Percentiles rank a stretch among this genome's conserved stretches.
Evolutionary conservation across 2,888 invertebrate species (phyloP).

Genomic region (Ecdyonurus torrentis): DNA sequence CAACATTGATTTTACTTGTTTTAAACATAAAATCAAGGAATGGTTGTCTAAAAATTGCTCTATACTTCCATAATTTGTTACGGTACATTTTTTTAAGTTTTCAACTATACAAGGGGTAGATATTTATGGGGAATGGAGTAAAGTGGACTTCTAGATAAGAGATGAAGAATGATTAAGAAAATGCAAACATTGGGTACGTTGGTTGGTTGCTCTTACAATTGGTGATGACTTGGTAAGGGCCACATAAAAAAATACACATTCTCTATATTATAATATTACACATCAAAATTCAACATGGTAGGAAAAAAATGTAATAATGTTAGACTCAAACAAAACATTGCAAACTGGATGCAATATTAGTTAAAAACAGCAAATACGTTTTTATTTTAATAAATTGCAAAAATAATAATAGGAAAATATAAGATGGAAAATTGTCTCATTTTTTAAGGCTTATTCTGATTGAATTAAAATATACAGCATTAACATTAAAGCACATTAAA

Average conservation of each 20-base stretch:
- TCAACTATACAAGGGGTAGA: constrained; percentile 10
- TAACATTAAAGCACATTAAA: too few relatives aligned
- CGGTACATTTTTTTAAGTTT: too few relatives aligned
- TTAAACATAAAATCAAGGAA: too few relatives aligned
- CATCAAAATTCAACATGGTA: background rate
- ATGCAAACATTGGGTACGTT: background rate
- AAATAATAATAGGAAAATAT: constrained; percentile 23
- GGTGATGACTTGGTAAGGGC: background rate
- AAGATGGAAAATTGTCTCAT: constrained; percentile 4
- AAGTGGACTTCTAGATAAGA: background rate
- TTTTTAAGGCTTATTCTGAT: constrained; percentile 7
- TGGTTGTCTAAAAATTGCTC: too few relatives aligned
- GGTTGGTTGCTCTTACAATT: background rate
- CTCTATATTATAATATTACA: too few relatives aligned
- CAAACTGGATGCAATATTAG: background rate
- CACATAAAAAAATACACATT: background rate
- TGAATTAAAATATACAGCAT: constrained; percentile 9
- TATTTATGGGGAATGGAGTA: background rate
- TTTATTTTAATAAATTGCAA: constrained; percentile 17
- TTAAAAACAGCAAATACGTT: background rate
- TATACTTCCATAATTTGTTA: too few relatives aligned
- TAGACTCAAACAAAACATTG: constrained; percentile 18
- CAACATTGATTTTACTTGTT: too few relatives aligned
- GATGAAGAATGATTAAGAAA: background rate
- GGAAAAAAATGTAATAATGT: background rate